A percentile compares a stretch with the other conserved stretches of the same genome.
Conservation (phyloP, 1,140 invertebrate species). For the Drosophila watanabei region DNA sequence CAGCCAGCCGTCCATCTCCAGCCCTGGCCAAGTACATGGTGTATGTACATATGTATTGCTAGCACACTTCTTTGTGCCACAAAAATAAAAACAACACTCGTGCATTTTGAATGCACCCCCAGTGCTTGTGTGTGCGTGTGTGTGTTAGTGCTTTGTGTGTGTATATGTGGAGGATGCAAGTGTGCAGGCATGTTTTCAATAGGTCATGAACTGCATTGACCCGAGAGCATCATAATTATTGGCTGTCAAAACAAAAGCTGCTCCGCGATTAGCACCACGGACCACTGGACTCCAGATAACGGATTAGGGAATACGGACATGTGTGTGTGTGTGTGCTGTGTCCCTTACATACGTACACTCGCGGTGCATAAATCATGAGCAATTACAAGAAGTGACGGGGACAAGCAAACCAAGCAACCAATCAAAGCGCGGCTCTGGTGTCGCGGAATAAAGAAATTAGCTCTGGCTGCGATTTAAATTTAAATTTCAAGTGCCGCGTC, state of each 20-base stretch:
- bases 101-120: slow-evolving; percentile 46
- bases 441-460: slow-evolving; percentile 19
- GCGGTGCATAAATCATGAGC: slow-evolving; percentile 28
- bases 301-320: slow-evolving; percentile 20
- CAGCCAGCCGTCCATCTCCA: slow-evolving; percentile 18
- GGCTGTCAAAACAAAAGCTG: slow-evolving; percentile 32
- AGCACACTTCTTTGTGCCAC: slow-evolving; percentile 12
- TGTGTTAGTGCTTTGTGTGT: slow-evolving; percentile 7
- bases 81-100: slow-evolving; percentile 30
- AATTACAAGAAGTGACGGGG: slow-evolving; percentile 19
- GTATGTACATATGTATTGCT: slow-evolving; percentile 9
- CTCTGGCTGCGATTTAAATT: slow-evolving; percentile 13
- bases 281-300: neutral
- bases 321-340: neutral
- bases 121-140: slow-evolving; percentile 2
- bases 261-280: slow-evolving; percentile 8
- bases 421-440: slow-evolving; percentile 9
- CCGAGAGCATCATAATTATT: slow-evolving; percentile 65
- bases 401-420: slow-evolving; percentile 11
- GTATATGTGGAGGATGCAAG: slow-evolving; percentile 13
- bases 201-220: slow-evolving; percentile 81
- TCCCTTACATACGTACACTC: slow-evolving; percentile 1
- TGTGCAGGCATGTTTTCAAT: slow-evolving; percentile 54
- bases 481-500: slow-evolving; percentile 13
- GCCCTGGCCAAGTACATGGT: slow-evolving; percentile 11